phyloP scores from a whole-genome alignment of 2,113 vertebrate species.

The Eira barbara region DNA sequence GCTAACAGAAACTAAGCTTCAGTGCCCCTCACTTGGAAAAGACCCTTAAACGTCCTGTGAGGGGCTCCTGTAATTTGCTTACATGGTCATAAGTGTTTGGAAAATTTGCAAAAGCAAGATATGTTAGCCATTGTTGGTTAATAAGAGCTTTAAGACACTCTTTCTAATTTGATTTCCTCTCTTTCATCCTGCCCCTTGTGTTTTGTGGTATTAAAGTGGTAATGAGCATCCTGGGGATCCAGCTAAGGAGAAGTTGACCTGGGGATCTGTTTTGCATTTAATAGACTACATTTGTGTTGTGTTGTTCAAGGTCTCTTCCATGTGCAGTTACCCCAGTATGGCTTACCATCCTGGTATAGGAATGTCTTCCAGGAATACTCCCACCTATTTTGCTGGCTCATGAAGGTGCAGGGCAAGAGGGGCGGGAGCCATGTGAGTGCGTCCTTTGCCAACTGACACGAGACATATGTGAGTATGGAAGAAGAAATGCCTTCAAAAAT shows the following conservation, averaged over 20 bases:
- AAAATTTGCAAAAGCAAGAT: neutral
- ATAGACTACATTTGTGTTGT: neutral
- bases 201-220: neutral
- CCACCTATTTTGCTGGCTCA: neutral
- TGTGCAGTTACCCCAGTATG: neutral
- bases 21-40: neutral
- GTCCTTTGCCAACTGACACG: neutral
- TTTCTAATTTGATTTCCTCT: neutral
- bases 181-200: neutral
- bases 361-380: neutral
- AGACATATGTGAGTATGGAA: no score
- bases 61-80: neutral
- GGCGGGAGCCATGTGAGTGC: accelerated
- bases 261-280: neutral
- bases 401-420: neutral
- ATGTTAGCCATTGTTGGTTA: neutral
- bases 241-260: neutral
- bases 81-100: neutral
- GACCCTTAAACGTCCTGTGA: neutral
- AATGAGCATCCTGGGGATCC: neutral
- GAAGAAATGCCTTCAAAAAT: neutral
- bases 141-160: neutral
- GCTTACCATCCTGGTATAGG: neutral
- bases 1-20: neutral
- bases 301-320: neutral